Evolutionary conservation across 2,888 invertebrate genomes (phyloP).

Genomic region (Tetragonula carbonaria): DNA sequence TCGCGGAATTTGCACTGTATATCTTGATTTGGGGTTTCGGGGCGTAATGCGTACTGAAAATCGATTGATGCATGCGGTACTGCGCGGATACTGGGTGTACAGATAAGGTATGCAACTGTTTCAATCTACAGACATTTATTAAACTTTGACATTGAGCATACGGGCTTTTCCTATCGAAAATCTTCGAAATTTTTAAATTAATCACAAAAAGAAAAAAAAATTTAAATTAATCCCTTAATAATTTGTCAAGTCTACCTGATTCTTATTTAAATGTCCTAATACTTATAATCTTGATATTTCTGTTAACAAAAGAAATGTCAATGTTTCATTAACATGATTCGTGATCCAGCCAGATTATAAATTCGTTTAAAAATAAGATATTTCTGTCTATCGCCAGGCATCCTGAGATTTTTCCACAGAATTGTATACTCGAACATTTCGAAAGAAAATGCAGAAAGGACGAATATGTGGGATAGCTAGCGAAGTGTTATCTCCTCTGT

Average conservation of each 20-base stretch:
- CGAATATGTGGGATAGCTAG: background rate
- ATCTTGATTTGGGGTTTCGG: conserved; percentile 28
- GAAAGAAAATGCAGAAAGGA: background rate
- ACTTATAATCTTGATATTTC: too few species aligned
- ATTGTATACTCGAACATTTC: conserved; percentile 1
- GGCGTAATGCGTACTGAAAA: background rate
- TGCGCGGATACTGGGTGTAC: background rate
- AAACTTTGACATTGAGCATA: too few species aligned
- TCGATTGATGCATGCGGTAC: background rate
- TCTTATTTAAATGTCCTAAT: too few species aligned
- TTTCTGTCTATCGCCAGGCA: background rate
- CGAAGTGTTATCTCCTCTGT: conserved; percentile 50
- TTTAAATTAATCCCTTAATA: too few species aligned
- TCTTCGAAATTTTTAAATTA: too few species aligned
- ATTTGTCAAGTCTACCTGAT: too few species aligned
- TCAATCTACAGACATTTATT: background rate
- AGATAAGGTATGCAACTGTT: background rate
- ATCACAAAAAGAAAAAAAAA: too few species aligned
- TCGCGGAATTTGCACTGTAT: conserved; percentile 21
- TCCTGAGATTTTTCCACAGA: background rate
- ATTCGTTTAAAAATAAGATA: too few species aligned
- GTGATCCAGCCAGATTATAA: too few species aligned
- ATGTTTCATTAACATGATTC: too few species aligned
- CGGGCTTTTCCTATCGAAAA: too few species aligned
- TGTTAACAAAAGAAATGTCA: too few species aligned